These are phyloP conservation scores for Stichopus chloronotus DNA, from an alignment of 35 echinoderm and acorn worm genomes.

Conservation along the genomic window DNA sequence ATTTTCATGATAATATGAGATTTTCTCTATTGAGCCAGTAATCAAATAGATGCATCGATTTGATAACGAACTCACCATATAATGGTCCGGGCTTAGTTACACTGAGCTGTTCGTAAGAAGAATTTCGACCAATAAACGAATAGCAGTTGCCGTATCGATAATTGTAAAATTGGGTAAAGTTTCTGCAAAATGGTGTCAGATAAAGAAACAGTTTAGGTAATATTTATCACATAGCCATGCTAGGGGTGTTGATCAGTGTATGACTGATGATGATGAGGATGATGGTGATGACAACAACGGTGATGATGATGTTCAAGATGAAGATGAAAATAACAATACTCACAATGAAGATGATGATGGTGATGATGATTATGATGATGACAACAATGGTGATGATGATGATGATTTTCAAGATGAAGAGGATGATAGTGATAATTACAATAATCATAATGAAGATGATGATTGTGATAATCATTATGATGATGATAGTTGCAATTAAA, in stretches of 20 bases:
- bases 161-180: conserved; percentile 85
- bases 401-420: not conserved
- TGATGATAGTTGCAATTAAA: too few species aligned
- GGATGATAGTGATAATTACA: not conserved
- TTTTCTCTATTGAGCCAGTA: too few species aligned
- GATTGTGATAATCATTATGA: too few species aligned
- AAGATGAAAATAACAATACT: not conserved
- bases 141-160: conserved; percentile 92
- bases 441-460: too few species aligned
- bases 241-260: too few species aligned
- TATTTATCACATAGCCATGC: too few species aligned
- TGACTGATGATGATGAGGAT: too few species aligned
- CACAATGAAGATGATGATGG: not conserved
- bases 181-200: conserved; percentile 64
- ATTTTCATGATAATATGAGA: too few species aligned
- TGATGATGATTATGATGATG: not conserved
- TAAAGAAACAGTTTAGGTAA: not conserved
- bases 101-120: not conserved
- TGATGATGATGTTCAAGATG: too few species aligned
- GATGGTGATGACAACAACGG: too few species aligned
- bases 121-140: conserved; percentile 62
- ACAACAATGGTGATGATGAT: not conserved
- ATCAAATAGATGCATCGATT: not conserved
- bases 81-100: conserved; percentile 74
- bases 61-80: conserved; percentile 69